phyloP scores from a whole-genome alignment of 2,888 invertebrate species.

The Malachius bipustulatus region DNA sequence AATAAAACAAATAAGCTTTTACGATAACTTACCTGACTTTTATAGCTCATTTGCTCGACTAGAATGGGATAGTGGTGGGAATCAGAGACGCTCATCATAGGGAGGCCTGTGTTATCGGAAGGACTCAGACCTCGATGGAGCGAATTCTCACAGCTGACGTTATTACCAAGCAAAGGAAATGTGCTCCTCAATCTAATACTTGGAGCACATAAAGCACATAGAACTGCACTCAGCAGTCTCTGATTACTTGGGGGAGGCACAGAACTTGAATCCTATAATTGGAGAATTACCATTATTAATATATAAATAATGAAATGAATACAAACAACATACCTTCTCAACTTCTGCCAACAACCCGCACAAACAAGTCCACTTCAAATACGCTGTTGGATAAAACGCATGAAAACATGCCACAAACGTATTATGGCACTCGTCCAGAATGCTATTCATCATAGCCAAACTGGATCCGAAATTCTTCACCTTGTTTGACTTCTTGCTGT shows the following conservation, averaged over 20 bases:
- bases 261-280: conserved; percentile 32
- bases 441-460: conserved; percentile 53
- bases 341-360: conserved; percentile 68
- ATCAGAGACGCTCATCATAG: conserved; percentile 55
- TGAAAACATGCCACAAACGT: conserved; percentile 89
- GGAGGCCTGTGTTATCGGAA: conserved; percentile 55
- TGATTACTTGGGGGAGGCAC: conserved; percentile 39
- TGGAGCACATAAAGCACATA: conserved; percentile 75
- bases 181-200: conserved; percentile 61
- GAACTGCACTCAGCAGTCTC: conserved; percentile 62
- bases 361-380: conserved; percentile 84
- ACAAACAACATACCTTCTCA: conserved; percentile 44
- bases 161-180: conserved; percentile 52
- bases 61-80: conserved; percentile 63
- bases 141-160: conserved; percentile 33
- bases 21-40: conserved; percentile 45
- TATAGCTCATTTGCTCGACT: conserved; percentile 66
- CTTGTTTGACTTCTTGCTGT: conserved; percentile 35
- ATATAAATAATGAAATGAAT: conserved; percentile 12
- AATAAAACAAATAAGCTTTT: too few relatives aligned
- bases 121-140: conserved; percentile 49
- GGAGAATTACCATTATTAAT: not conserved
- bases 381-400: conserved; percentile 90
- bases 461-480: conserved; percentile 39
- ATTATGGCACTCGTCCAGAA: conserved; percentile 80